Percentiles rank a stretch among this genome's conserved stretches.
phyloP scores from a whole-genome alignment of 2,888 invertebrate genomes.

The Dynastes maya region DNA sequence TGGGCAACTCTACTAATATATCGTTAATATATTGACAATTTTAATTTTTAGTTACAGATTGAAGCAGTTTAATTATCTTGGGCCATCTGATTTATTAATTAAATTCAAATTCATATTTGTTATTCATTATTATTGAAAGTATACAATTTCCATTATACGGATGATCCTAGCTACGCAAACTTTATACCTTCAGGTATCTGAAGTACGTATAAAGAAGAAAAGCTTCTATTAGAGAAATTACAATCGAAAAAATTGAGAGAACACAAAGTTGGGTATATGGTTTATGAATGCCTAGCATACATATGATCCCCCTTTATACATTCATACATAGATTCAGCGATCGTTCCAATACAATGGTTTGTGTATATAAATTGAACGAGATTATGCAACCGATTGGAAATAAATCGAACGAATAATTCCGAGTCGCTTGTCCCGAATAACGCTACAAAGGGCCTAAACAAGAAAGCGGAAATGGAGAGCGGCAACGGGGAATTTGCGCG shows the following conservation, averaged over 20 bases:
- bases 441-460: conserved; percentile 51
- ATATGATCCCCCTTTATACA: conserved; percentile 8
- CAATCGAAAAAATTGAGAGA: too few relatives aligned
- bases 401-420: conserved; percentile 52
- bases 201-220: background rate
- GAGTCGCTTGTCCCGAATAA: conserved; percentile 43
- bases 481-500: conserved; percentile 49
- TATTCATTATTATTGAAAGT: background rate
- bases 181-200: too few relatives aligned
- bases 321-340: background rate
- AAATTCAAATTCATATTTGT: too few relatives aligned
- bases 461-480: conserved; percentile 51
- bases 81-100: too few relatives aligned
- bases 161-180: background rate
- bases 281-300: background rate
- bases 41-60: too few relatives aligned
- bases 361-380: conserved; percentile 49
- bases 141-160: background rate
- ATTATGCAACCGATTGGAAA: conserved; percentile 51
- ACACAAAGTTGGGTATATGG: background rate
- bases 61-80: too few relatives aligned
- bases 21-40: too few relatives aligned
- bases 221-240: background rate
- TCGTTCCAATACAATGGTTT: conserved; percentile 23
- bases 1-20: too few relatives aligned